Conservation (phyloP, 2,888 invertebrate species). For the Vesta saturnalis region DNA sequence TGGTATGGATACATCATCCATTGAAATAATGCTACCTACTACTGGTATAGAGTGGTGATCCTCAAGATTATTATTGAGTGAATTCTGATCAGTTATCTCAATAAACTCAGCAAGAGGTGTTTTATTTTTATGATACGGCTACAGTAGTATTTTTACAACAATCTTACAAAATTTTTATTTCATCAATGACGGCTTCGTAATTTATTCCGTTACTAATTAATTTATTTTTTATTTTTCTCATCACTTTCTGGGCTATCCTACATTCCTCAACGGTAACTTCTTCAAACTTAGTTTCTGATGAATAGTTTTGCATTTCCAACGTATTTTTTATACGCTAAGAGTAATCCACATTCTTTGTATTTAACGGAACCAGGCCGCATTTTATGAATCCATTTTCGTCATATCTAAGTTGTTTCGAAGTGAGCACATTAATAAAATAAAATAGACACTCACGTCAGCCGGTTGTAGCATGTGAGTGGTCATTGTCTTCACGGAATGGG, state of each 20-base stretch:
- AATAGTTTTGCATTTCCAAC: background rate
- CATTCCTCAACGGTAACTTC: background rate
- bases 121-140: background rate
- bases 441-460: background rate
- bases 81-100: background rate
- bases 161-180: background rate
- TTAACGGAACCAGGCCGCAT: background rate
- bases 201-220: background rate
- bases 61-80: background rate
- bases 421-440: no score
- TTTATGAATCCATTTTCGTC: background rate
- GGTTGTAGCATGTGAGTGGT: background rate
- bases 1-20: background rate
- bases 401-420: background rate
- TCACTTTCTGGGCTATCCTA: no score
- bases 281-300: background rate
- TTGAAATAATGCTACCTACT: background rate
- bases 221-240: background rate
- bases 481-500: background rate
- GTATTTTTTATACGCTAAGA: background rate
- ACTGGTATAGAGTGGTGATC: background rate
- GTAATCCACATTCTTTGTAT: no score
- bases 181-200: background rate
- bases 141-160: background rate
- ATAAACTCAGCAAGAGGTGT: background rate